phyloP scores from a whole-genome alignment of 2,888 invertebrate genomes.

The Lepetodrilus schrolli region DNA sequence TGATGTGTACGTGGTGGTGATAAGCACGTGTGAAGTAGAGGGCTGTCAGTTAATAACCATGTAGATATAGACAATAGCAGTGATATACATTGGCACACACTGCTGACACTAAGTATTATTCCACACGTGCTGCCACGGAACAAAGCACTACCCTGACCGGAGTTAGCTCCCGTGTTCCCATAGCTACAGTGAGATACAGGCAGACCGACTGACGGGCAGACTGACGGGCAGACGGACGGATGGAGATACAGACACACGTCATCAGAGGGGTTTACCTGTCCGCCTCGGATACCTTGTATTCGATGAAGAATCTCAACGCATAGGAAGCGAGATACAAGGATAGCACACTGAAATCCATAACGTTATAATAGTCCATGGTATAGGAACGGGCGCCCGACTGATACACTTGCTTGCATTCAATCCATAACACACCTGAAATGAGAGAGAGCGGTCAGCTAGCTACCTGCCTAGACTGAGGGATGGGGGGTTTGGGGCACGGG shows the following conservation, averaged over 20 bases:
- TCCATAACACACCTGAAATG: conserved; percentile 73
- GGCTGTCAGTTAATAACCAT: no score
- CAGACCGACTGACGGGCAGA: conserved; percentile 14
- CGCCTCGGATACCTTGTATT: conserved; percentile 71
- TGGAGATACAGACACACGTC: not conserved
- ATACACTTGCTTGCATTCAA: conserved; percentile 75
- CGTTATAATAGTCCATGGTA: conserved; percentile 73
- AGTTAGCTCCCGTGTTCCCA: no score
- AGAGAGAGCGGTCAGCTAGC: conserved; percentile 18
- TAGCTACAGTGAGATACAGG: no score
- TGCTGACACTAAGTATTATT: no score
- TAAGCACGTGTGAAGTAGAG: no score
- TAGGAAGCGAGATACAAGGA: conserved; percentile 75
- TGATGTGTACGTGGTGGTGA: no score
- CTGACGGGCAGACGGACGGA: conserved; percentile 24
- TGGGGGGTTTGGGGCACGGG: not conserved
- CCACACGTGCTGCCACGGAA: no score
- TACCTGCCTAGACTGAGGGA: not conserved
- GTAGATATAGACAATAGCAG: no score
- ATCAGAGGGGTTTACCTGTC: conserved; percentile 55
- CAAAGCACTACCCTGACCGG: no score
- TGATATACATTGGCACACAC: no score
- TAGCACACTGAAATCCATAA: conserved; percentile 73
- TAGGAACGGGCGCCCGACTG: conserved; percentile 71
- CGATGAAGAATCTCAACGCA: conserved; percentile 74